phyloP scores from a whole-genome alignment of 2,888 invertebrate genomes.

The Heliconius charithonia region DNA sequence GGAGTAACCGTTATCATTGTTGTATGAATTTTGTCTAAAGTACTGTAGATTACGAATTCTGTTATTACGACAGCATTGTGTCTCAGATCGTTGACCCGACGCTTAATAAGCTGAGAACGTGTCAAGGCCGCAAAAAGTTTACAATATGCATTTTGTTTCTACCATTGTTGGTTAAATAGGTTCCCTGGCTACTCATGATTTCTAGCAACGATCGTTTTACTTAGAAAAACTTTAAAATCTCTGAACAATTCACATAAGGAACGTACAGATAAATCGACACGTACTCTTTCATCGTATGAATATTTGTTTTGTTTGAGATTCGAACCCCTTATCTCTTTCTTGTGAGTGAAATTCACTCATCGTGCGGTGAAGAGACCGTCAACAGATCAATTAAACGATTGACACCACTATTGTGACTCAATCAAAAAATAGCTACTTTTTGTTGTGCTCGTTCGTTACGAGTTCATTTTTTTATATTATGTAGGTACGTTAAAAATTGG shows the following conservation, averaged over 20 bases:
- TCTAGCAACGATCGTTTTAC: background rate
- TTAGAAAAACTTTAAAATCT: background rate
- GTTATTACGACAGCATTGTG: conserved; percentile 24
- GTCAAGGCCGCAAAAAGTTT: conserved; percentile 41
- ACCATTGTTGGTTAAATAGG: background rate
- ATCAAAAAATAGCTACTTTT: background rate
- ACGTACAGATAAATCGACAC: background rate
- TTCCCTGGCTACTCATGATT: too few species aligned
- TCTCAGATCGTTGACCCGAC: conserved; percentile 28
- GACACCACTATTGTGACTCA: background rate
- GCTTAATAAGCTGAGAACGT: conserved; percentile 73
- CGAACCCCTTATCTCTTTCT: background rate
- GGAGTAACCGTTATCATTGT: conserved; percentile 29
- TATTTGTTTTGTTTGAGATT: background rate
- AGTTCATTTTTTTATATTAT: too few species aligned
- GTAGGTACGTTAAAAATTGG: too few species aligned
- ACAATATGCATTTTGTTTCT: conserved; percentile 23
- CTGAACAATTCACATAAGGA: background rate
- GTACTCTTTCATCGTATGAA: background rate
- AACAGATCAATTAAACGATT: background rate
- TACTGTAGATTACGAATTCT: conserved; percentile 30
- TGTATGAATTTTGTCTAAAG: conserved; percentile 28
- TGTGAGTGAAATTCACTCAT: background rate
- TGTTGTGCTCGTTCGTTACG: too few species aligned
- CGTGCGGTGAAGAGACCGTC: background rate